Conservation (phyloP, 2,888 invertebrate species). For the Spodoptera exigua region DNA sequence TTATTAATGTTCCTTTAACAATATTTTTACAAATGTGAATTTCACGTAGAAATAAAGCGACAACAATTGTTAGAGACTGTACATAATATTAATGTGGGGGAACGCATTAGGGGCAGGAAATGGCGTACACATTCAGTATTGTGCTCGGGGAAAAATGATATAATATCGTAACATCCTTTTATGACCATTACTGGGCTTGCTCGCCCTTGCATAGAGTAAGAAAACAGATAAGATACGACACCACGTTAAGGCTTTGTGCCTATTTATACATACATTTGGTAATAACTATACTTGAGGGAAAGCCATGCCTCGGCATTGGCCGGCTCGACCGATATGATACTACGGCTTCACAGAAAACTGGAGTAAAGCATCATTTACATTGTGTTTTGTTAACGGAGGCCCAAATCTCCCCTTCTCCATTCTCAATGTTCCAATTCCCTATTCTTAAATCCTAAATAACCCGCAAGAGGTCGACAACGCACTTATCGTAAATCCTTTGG, state of each 20-base stretch:
- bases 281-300: too few species aligned
- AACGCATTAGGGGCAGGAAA: slow-evolving; percentile 86
- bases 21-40: slow-evolving; percentile 34
- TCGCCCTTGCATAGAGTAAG: slow-evolving; percentile 72
- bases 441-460: too few species aligned
- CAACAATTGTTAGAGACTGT: slow-evolving; percentile 66
- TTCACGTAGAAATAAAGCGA: slow-evolving; percentile 52
- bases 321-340: too few species aligned
- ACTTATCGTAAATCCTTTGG: too few species aligned
- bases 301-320: too few species aligned
- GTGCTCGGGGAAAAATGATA: slow-evolving; percentile 86
- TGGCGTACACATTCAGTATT: slow-evolving; percentile 80
- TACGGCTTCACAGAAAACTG: too few species aligned
- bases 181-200: slow-evolving; percentile 82
- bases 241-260: slow-evolving; percentile 26
- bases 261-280: slow-evolving; percentile 18
- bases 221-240: slow-evolving; percentile 1
- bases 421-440: too few species aligned
- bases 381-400: too few species aligned
- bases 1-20: too few species aligned
- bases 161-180: slow-evolving; percentile 88
- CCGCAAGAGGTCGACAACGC: too few species aligned
- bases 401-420: too few species aligned
- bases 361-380: too few species aligned
- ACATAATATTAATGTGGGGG: slow-evolving; percentile 74